Evolutionary conservation across 1,140 invertebrate genomes (phyloP).

Genomic region (Tetragnatha versicolor): DNA sequence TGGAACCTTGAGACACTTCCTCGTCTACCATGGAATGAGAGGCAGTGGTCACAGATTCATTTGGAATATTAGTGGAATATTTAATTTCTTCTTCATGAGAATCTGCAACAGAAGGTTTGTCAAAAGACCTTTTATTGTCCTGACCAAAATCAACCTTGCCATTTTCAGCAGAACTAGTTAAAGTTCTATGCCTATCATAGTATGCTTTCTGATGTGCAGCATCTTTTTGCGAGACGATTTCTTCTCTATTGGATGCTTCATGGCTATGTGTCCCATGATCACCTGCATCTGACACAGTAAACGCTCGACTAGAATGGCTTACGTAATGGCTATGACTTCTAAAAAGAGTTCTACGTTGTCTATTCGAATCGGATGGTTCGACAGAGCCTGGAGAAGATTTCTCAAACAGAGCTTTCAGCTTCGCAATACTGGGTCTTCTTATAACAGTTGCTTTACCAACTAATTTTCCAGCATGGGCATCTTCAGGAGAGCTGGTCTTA

Average conservation of each 20-base stretch:
- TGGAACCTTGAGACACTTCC: background rate
- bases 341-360: conserved; percentile 33
- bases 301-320: conserved; percentile 33
- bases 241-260: conserved; percentile 1
- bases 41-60: background rate
- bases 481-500: conserved; percentile 36
- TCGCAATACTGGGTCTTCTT: conserved; percentile 66
- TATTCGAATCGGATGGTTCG: conserved; percentile 18
- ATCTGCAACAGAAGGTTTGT: background rate
- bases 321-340: conserved; percentile 54
- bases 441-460: conserved; percentile 61
- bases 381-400: conserved; percentile 44
- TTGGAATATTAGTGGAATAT: background rate
- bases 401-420: conserved; percentile 67
- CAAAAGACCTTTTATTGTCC: background rate
- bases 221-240: background rate
- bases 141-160: background rate
- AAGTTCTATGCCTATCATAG: background rate
- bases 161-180: background rate
- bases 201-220: background rate
- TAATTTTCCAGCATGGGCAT: conserved; percentile 56
- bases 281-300: conserved; percentile 21
- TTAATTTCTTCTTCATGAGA: background rate
- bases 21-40: background rate
- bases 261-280: background rate